phyloP scores from a whole-genome alignment of 2,888 invertebrate genomes.

The Steromphala cineraria region DNA sequence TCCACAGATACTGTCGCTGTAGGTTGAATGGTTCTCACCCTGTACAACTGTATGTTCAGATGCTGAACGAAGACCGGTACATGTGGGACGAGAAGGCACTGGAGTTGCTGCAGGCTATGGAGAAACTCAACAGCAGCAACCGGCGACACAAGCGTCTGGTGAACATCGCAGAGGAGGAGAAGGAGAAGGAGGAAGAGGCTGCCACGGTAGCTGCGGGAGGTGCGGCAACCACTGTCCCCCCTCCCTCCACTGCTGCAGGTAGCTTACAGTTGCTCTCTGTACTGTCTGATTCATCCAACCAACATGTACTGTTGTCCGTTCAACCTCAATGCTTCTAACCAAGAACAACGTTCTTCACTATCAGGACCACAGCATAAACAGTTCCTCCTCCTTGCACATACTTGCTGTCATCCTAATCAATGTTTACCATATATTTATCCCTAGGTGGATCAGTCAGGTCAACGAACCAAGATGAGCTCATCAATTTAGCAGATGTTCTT shows the following conservation, averaged over 20 bases:
- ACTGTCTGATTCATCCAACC: no score
- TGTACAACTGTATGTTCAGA: conserved; percentile 65
- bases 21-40: conserved; percentile 55
- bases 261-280: not conserved
- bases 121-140: conserved; percentile 53
- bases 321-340: no score
- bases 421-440: not conserved
- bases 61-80: conserved; percentile 53
- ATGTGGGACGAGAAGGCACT: conserved; percentile 67
- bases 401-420: no score
- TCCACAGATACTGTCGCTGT: no score
- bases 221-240: not conserved
- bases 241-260: conserved; percentile 8
- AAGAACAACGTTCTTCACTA: not conserved
- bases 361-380: no score
- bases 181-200: conserved; percentile 29
- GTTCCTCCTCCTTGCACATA: no score
- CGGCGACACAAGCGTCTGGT: conserved; percentile 47
- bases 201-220: not conserved
- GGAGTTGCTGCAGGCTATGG: conserved; percentile 68
- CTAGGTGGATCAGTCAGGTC: conserved; percentile 43
- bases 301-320: no score
- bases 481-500: conserved; percentile 68
- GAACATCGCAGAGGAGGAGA: conserved; percentile 47
- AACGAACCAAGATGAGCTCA: conserved; percentile 65